Evolutionary conservation across 2,888 invertebrate species (phyloP).

Genomic region (Yponomeuta sedellus): DNA sequence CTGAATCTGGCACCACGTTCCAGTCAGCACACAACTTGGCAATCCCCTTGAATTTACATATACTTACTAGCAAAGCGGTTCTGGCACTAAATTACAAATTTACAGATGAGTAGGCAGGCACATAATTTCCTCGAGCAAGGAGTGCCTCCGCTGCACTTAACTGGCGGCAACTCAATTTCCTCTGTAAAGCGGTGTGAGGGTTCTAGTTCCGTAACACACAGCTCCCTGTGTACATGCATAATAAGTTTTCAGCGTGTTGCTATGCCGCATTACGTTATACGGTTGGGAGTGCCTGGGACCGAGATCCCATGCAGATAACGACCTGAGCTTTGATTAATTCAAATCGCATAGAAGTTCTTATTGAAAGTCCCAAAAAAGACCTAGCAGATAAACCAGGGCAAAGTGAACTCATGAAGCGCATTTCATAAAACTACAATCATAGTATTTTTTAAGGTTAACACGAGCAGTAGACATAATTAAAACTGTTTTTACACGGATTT

Average conservation of each 20-base stretch:
- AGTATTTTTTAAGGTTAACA: too few relatives aligned
- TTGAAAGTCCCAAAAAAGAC: too few relatives aligned
- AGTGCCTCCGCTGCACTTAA: conserved; percentile 16
- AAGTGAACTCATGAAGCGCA: too few relatives aligned
- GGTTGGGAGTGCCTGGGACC: too few relatives aligned
- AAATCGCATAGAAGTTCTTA: too few relatives aligned
- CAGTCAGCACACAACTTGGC: neutral
- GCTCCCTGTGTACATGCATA: neutral
- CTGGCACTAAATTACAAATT: neutral
- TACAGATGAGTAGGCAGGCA: neutral
- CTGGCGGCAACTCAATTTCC: conserved; percentile 50
- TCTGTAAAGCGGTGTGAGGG: conserved; percentile 21
- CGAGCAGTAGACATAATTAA: too few relatives aligned
- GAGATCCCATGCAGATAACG: too few relatives aligned
- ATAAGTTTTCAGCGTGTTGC: neutral
- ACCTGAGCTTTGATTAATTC: too few relatives aligned
- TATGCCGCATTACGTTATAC: neutral
- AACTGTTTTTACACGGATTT: too few relatives aligned
- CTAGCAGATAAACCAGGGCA: too few relatives aligned
- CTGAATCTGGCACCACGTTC: neutral
- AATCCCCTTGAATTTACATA: neutral
- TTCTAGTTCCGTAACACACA: neutral
- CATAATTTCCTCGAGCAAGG: neutral
- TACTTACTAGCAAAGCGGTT: neutral
- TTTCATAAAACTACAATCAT: too few relatives aligned